Conservation (phyloP, 2,797 vertebrate species). For the Podargus strigoides region DNA sequence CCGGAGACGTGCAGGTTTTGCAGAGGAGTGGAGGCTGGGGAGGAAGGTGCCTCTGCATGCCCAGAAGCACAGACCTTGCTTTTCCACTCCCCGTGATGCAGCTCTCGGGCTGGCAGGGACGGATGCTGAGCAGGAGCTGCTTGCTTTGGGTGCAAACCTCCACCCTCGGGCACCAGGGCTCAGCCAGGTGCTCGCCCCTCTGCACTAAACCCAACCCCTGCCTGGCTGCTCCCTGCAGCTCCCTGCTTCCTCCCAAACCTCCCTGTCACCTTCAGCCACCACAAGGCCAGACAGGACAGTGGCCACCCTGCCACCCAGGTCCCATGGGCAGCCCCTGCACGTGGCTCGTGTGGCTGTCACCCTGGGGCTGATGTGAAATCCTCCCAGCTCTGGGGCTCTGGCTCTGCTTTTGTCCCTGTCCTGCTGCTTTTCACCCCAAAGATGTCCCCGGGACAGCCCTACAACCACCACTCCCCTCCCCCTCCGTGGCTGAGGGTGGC, state of each 20-base stretch:
- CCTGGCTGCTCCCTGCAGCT: neutral
- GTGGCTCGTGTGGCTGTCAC: neutral
- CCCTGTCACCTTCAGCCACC: neutral
- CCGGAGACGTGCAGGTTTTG: neutral
- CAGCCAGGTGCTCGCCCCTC: fast-evolving
- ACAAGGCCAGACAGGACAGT: neutral
- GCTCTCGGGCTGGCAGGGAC: neutral
- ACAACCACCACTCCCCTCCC: too few species aligned
- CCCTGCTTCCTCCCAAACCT: neutral
- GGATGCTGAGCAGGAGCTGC: fast-evolving
- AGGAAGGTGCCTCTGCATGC: neutral
- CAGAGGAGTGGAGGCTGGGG: neutral
- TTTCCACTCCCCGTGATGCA: neutral
- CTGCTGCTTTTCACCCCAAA: neutral
- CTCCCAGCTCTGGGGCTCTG: neutral
- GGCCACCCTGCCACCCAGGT: neutral
- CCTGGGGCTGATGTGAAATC: neutral
- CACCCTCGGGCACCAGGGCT: fast-evolving
- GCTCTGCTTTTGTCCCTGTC: neutral
- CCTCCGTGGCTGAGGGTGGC: too few species aligned
- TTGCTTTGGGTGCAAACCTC: neutral
- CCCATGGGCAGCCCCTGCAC: neutral
- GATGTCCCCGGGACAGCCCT: fast-evolving
- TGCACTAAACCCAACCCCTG: fast-evolving
- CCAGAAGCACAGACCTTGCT: neutral